phyloP scores from a whole-genome alignment of 2,113 vertebrate genomes.

The Boleophthalmus pectinirostris region DNA sequence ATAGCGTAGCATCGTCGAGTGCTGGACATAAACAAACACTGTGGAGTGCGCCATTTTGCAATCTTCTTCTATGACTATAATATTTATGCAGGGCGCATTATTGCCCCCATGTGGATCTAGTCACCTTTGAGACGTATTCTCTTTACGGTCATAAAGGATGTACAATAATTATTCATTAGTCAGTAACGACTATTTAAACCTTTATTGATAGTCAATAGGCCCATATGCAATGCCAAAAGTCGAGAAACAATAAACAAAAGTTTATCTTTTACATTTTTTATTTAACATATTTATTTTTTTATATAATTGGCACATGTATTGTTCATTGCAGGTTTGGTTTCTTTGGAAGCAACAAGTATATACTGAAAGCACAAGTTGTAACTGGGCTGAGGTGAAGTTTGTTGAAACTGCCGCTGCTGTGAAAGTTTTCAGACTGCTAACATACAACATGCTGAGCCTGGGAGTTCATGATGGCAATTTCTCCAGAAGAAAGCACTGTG shows the following conservation, averaged over 20 bases:
- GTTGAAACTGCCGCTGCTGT: not conserved
- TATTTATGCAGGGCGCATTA: not conserved
- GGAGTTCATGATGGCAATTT: conserved; percentile 10
- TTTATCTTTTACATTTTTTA: not conserved
- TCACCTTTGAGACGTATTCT: not conserved
- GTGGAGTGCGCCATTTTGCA: conserved; percentile 1
- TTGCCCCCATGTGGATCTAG: not conserved
- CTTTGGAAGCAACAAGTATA: not conserved
- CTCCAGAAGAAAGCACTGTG: conserved; percentile 27
- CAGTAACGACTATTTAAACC: not conserved
- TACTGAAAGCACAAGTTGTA: not conserved
- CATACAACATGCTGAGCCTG: not conserved
- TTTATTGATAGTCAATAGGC: not conserved
- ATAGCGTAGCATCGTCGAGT: not conserved
- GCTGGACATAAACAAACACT: conserved; percentile 6
- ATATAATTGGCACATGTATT: not conserved
- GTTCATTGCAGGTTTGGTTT: not conserved
- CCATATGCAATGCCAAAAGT: too few relatives aligned
- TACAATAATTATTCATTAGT: not conserved
- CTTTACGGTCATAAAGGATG: not conserved
- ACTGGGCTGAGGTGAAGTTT: not conserved
- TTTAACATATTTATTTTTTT: not conserved
- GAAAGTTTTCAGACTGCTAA: not conserved
- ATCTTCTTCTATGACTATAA: not conserved
- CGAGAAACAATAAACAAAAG: not conserved